phyloP scores from a whole-genome alignment of 2,888 invertebrate species.

The Diloba caeruleocephala region DNA sequence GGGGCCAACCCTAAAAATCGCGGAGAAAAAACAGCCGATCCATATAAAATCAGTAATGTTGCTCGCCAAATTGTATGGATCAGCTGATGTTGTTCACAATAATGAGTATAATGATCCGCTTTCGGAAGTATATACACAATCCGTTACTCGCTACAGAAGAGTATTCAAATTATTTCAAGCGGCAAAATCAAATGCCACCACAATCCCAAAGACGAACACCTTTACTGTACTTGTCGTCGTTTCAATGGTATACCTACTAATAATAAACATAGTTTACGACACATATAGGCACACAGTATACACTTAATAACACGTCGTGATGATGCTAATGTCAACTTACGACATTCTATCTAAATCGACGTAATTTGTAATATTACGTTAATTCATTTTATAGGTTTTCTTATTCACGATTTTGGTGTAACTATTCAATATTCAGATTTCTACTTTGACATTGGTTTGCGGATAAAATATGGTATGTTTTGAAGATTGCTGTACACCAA shows the following conservation, averaged over 20 bases:
- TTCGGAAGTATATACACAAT: too few relatives aligned
- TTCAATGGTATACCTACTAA: conserved; percentile 6
- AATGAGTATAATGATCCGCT: too few relatives aligned
- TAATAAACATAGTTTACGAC: conserved; percentile 4
- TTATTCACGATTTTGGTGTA: conserved; percentile 1
- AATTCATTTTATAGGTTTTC: neutral
- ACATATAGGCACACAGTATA: conserved; percentile 3
- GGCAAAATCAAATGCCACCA: too few relatives aligned
- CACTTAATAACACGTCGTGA: conserved; percentile 7
- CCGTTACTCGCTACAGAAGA: too few relatives aligned
- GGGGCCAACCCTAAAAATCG: too few relatives aligned
- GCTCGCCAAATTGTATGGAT: too few relatives aligned
- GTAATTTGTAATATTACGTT: conserved; percentile 5
- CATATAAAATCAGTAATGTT: too few relatives aligned
- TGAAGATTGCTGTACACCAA: neutral
- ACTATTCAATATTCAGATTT: neutral
- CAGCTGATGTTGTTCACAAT: too few relatives aligned
- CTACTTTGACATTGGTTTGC: conserved; percentile 6
- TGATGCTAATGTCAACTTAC: conserved; percentile 7
- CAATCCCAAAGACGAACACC: too few relatives aligned
- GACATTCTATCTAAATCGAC: neutral
- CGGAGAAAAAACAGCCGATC: too few relatives aligned
- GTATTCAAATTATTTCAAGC: too few relatives aligned
- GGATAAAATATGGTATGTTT: conserved; percentile 3
- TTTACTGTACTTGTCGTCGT: conserved; percentile 1